Evolutionary conservation across 2,888 invertebrate species (phyloP), one percentile per base, ranked within the genome.

Genomic region (Tridacna gigas): DNA sequence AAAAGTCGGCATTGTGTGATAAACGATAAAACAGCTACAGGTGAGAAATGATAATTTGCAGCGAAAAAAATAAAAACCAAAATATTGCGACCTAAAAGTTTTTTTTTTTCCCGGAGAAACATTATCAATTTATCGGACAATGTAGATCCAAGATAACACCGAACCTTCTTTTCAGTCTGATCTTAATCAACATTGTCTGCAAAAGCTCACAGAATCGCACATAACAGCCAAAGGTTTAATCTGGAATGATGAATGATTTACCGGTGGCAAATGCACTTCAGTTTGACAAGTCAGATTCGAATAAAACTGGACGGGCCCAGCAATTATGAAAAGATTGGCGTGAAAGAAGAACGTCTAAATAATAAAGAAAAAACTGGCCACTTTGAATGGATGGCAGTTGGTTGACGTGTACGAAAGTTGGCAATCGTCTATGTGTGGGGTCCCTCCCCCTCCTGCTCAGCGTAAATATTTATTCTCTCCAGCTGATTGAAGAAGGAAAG

Each of bases 391-490:
- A 18, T 71, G 71, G 71, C 71, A 71, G 48, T 51, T 12, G 51
- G 48, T 71, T 71, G 71, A 71, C 71, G 71, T 37, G 71, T 51
- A 47, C 22, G 51, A 48, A 63, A 63, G 63, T 63, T 63, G 26
- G 63, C 63, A 63, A 47, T 51, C 45, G 18, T 71, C 71, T 48
- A 71, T 71, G 71, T 71, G 71, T 71, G 71, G 71, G 71, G 71
- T 71, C 71, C 22, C 47, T 28, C 45, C 37, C 71, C 22, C 47
- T 25, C 47, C n/a, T 71, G 26, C 71, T 51, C 71, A 51, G 51
- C 51, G 71, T 71, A 71, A 71, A 71, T 71, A 71, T 71, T 71
- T 71, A 71, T 71, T 71, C 71, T 51, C 71, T n/a, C 25, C 71
- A 45, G 22, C 71, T 26, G 71, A 71, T 71, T 51, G 71, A 51